These are phyloP conservation scores for Tachuris rubrigastra DNA, from an alignment of 2,113 vertebrate genomes.

Conservation along the genomic window DNA sequence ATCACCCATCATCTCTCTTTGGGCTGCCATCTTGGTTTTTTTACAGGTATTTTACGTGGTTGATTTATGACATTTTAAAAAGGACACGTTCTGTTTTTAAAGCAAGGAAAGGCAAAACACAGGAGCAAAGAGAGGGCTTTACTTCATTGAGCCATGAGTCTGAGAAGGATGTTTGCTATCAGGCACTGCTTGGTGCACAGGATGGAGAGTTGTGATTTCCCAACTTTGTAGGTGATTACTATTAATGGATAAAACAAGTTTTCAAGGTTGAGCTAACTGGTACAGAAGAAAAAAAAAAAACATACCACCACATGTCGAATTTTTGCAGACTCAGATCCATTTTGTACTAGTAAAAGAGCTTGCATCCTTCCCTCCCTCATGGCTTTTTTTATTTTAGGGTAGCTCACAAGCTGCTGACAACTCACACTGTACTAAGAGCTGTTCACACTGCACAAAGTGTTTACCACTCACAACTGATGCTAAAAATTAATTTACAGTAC, in stretches of 20 bases:
- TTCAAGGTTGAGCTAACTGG: neutral
- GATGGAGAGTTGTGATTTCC: neutral
- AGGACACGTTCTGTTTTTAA: neutral
- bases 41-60: neutral
- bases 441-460: conserved; percentile 77
- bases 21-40: neutral
- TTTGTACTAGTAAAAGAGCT: neutral
- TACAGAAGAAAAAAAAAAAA: neutral
- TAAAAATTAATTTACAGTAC: conserved; percentile 80
- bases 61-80: neutral
- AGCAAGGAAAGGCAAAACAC: neutral
- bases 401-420: conserved; percentile 73
- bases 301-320: neutral
- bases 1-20: neutral
- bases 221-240: neutral
- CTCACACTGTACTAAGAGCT: conserved; percentile 73
- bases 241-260: neutral
- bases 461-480: conserved; percentile 76
- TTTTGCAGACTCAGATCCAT: conserved; percentile 38
- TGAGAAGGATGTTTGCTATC: neutral
- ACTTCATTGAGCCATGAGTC: neutral
- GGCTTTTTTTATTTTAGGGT: neutral
- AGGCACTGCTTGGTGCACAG: neutral
- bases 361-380: neutral
- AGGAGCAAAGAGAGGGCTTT: neutral